Base-by-base conservation (phyloP, 2,113 vertebrate genomes). In the Callipepla squamata region DNA sequence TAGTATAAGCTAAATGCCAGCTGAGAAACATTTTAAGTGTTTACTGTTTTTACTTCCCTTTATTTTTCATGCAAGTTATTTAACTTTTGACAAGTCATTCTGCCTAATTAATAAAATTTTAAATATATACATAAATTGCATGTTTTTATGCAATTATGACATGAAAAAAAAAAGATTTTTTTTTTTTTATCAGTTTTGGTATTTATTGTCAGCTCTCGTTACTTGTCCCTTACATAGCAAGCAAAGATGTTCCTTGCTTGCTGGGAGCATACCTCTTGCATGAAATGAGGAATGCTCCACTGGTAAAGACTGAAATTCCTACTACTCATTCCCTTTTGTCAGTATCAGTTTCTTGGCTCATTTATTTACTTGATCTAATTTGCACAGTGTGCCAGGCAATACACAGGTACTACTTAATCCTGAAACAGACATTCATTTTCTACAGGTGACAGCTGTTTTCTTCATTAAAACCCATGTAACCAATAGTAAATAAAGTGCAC, bases 401-500 rank as follows among this genome's bases (percentile, higher is more conserved):
- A 63, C 32, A 9, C 25, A 87, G 21, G 40, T 28, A 63, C 45
- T 72, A 67, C 28, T 72, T 47, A 20, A 0, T 88, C 86, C 73
- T 70, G 42, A 80, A 84, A 83, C 2, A 72, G 30, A 78, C 76
- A 84, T 79, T n/a, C 1, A 70, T 89, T 86, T 92, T 88, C 40
- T 62, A 62, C 11, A 90, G 16, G 45, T n/a, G 58, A 63, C 5
- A 67, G 40, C 3, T 69, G 13, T 77, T 92, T 79, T 65, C 9
- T 69, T 89, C 42, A 62, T 44, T 42, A 78, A 80, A 80, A 87
- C 7, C 9, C 26, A 7, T 36, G 32, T 57, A 69, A 69, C 10
- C 26, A 76, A 22, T 2, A 61, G 20, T 21, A 85, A 82, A 77
- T 22, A 40, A 26, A 87, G 13, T 19, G 11, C 61, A 97, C 99